phyloP scores from a whole-genome alignment of 92 coral and sea anemone genomes.

The Zoanthus sociatus region DNA sequence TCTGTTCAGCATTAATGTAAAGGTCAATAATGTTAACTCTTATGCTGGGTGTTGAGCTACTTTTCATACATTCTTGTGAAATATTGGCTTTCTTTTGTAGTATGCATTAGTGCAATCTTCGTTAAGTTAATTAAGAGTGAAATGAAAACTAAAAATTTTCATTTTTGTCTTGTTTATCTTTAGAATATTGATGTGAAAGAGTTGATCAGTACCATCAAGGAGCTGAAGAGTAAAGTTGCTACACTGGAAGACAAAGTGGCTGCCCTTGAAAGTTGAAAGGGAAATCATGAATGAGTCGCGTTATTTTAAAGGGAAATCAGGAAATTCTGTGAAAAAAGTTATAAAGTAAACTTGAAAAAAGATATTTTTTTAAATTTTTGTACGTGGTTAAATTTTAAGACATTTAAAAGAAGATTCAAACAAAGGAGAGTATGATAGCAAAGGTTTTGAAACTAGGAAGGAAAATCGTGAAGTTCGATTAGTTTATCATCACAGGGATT shows the following conservation, averaged over 20 bases:
- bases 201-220: slow-evolving; percentile 62
- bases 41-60: no score
- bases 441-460: background rate
- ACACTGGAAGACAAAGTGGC: slow-evolving; percentile 65
- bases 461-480: background rate
- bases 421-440: background rate
- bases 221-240: slow-evolving; percentile 64
- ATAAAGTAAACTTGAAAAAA: background rate
- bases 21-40: no score
- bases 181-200: slow-evolving; percentile 61
- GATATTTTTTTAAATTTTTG: background rate
- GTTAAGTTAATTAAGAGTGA: no score
- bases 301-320: background rate
- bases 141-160: no score
- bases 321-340: background rate
- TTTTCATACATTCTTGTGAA: no score
- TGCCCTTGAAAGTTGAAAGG: slow-evolving; percentile 36
- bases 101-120: no score
- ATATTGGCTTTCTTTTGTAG: no score
- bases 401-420: no score
- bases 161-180: background rate
- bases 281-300: background rate
- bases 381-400: background rate
- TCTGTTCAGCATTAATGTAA: no score
- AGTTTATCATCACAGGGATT: background rate